Evolutionary conservation across 2,113 vertebrate species (phyloP), one percentile per base, ranked within the genome.

Genomic region (Ciconia boyciana): DNA sequence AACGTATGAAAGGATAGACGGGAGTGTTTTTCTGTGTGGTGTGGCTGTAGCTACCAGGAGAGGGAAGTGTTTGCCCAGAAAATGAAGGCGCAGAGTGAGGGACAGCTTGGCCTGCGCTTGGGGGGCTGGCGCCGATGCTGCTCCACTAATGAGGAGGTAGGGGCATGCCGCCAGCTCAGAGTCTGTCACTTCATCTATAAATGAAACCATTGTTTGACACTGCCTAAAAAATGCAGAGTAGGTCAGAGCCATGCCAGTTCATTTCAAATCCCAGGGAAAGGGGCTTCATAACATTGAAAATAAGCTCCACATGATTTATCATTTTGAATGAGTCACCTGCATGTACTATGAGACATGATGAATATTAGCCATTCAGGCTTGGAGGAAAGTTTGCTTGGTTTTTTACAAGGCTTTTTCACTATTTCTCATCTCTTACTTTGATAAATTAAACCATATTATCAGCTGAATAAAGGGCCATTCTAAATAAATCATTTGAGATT

Each of bases 11-110:
- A 83, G 6, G n/a, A 14, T 13, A 43, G 17, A 13, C 5, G 14
- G 46, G 22, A 62, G 7, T 7, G 31, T 9, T 41, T 46, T 60
- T 26, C 5, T 10, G 34, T 25, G 25, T 39, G 46, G 9, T 65
- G 51, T 61, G 64, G 16, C 60, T 96, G 95, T 83, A 94, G 72
- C 83, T 86, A 82, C 97, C 98, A 64, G 92, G 71, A 97, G 98
- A 94, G 97, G 98, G 83, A 94, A 97, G 96, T 48, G 83, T 97
- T 93, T 69, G 28, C 83, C 75, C 76, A 90, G 93, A 81, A 96
- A 95, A 80, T 2, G 82, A 44, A n/a, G 12, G 8, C 2, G 17
- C n/a, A 12, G 28, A 2, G 5, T 10, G 34, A 49, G 43, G 7
- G 7, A 11, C 24, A 2, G 25, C 46, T 21, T 14, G 48, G 7